phyloP scores from a whole-genome alignment of 2,113 vertebrate species.

The Pogona vitticeps region DNA sequence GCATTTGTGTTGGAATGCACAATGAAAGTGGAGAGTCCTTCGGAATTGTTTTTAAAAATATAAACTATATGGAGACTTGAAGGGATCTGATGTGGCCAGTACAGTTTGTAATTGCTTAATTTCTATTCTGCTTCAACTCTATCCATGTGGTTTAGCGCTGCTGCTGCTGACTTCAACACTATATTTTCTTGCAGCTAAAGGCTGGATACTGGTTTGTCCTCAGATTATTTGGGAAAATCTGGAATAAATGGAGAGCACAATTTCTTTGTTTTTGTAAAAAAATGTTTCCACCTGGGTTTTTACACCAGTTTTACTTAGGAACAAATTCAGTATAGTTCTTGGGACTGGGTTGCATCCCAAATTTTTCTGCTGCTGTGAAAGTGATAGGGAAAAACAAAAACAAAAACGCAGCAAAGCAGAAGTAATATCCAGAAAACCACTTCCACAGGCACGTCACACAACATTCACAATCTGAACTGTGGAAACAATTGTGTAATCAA shows the following conservation, averaged over 20 bases:
- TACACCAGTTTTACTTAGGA: neutral
- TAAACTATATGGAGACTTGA: neutral
- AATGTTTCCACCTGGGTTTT: neutral
- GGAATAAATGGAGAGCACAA: neutral
- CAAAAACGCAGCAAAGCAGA: too few relatives aligned
- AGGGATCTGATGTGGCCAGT: conserved; percentile 7
- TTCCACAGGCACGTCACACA: too few relatives aligned
- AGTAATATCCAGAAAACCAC: too few relatives aligned
- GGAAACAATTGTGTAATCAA: too few relatives aligned
- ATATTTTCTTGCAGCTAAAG: accelerated
- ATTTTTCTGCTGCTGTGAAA: too few relatives aligned
- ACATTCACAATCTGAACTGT: too few relatives aligned
- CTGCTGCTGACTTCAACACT: neutral
- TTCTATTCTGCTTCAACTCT: neutral
- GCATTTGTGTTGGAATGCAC: neutral
- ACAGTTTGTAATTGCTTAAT: conserved; percentile 13
- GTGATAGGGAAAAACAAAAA: too few relatives aligned
- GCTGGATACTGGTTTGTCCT: neutral
- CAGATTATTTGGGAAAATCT: neutral
- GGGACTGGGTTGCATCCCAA: too few relatives aligned
- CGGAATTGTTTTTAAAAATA: neutral
- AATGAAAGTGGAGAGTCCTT: neutral
- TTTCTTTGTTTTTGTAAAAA: neutral
- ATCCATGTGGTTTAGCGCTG: neutral
- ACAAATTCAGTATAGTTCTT: neutral